Evolutionary conservation across 2,888 invertebrate species (phyloP), one percentile per base, ranked within the genome.

Genomic region (Diaprepes abbreviatus): DNA sequence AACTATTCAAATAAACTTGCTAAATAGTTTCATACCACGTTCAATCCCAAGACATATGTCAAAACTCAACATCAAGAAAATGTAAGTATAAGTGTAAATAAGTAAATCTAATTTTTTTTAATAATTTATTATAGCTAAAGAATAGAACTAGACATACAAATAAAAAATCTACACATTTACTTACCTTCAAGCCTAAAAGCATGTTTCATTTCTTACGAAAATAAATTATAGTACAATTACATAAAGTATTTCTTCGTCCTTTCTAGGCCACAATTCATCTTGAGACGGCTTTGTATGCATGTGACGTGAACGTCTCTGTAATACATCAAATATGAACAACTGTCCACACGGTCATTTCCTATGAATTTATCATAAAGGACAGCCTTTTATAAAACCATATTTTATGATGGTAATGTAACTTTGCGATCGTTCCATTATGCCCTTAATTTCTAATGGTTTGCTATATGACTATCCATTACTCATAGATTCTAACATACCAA

Each of bases 281-380:
- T 48, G 28, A 12, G 28, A 28, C 19, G 24, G 48, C 28, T 48
- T 48, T n/a, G 48, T 48, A 48, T 48, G 48, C 48, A 48, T 48
- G 48, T 48, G 48, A 48, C 48, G 48, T 28, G 7, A 28, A n/a
- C 12, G 48, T 19, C 48, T 28, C 48, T 28, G 28, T 48, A 48
- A 48, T 48, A 48, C 48, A 48, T 48, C 48, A 48, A 48, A 48
- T 55, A 19, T 12, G 54, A 55, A 55, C 54, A 55, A 55, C 54
- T 55, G 54, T 55, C 54, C 54, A 36, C 54, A 55, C 35, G 54
- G 54, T 55, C 54, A 36, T 55, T 55, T 55, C 54, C 54, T 35
- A 35, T 17, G 19, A 55, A 55, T 55, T 55, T 55, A 55, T 55
- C 54, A 55, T 55, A 55, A 19, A 21, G 54, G 36, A 35, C 54